phyloP scores from a whole-genome alignment of 2,113 vertebrate genomes.

The Geococcyx californianus region DNA sequence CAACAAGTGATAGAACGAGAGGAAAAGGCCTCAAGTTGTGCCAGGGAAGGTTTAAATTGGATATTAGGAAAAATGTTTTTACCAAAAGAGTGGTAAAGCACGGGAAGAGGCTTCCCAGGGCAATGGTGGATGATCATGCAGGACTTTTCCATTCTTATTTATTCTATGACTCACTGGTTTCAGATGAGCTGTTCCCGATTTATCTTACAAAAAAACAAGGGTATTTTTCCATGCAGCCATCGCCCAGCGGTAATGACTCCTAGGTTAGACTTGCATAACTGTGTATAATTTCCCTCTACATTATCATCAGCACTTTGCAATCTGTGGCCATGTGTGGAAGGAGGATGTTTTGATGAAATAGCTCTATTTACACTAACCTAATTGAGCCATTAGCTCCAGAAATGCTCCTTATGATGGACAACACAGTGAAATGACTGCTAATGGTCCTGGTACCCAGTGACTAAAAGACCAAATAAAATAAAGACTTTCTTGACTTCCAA shows the following conservation, averaged over 20 bases:
- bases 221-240: not conserved
- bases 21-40: no score
- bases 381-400: not conserved
- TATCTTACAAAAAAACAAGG: not conserved
- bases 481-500: not conserved
- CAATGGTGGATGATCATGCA: no score
- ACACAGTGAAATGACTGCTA: not conserved
- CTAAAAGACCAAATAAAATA: no score
- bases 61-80: no score
- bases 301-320: not conserved
- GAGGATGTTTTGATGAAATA: not conserved
- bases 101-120: no score
- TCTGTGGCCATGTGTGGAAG: not conserved
- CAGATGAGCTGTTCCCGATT: not conserved
- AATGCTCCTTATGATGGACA: not conserved
- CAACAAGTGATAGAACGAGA: no score
- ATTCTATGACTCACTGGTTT: not conserved
- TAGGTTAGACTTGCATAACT: not conserved
- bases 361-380: not conserved
- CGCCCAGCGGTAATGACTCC: accelerated
- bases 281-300: not conserved
- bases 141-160: no score
- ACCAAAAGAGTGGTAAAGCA: no score
- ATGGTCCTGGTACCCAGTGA: not conserved
- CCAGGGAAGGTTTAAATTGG: no score